These are phyloP conservation scores for Dicrurus megarhynchus DNA, from an alignment of 2,113 vertebrate species.

Conservation along the genomic window DNA sequence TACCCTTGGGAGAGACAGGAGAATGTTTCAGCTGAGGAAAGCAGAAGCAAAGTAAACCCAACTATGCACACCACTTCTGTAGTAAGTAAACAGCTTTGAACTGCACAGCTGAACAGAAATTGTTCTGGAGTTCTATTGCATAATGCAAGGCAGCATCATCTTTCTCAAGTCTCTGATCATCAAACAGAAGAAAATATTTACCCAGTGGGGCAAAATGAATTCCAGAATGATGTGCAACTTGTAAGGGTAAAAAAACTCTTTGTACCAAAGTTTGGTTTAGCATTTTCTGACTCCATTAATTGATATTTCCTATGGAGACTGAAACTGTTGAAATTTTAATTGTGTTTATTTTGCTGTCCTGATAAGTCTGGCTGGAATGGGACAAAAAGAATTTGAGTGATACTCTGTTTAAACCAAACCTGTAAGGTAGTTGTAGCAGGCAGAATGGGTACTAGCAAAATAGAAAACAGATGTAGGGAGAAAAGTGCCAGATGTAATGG, in stretches of 20 bases:
- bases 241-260: background rate
- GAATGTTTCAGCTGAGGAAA: background rate
- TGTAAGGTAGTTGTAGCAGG: background rate
- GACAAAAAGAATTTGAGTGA: background rate
- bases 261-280: background rate
- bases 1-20: conserved; percentile 11
- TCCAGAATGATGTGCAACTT: background rate
- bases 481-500: background rate
- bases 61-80: background rate
- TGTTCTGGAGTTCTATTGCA: background rate
- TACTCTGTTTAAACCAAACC: background rate
- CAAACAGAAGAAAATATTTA: conserved; percentile 10
- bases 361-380: background rate
- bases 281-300: background rate
- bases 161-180: background rate
- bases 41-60: background rate
- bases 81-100: background rate
- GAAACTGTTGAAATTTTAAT: background rate
- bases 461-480: background rate
- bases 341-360: conserved; percentile 9
- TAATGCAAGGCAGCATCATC: background rate
- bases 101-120: background rate
- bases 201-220: background rate
- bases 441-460: background rate
- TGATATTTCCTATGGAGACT: background rate